Evolutionary conservation across 2,888 invertebrate species (phyloP).

Genomic region (Drosophila greeni): DNA sequence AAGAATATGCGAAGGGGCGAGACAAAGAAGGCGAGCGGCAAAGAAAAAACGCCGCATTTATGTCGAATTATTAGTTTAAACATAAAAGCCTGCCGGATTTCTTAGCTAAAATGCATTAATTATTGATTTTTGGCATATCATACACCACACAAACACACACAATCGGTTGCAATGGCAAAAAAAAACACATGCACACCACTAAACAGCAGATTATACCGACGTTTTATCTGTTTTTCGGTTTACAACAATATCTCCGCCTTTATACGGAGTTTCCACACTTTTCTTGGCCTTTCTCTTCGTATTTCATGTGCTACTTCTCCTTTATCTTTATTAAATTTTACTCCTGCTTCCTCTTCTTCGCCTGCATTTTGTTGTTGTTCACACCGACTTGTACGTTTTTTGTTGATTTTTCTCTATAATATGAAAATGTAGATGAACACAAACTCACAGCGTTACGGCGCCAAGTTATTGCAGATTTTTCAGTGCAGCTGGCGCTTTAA

Average conservation of each 20-base stretch:
- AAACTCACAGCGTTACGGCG: conserved; percentile 26
- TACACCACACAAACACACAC: conserved; percentile 2
- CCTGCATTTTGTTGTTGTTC: conserved; percentile 29
- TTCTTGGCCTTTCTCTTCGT: not conserved
- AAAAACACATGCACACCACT: conserved; percentile 9
- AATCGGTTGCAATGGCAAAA: not conserved
- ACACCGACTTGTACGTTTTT: conserved; percentile 4
- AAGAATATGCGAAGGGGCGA: conserved; percentile 35
- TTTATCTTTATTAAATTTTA: conserved; percentile 19
- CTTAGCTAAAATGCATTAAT: not conserved
- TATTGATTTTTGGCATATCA: conserved; percentile 11
- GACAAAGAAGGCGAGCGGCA: conserved; percentile 29
- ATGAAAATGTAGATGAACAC: conserved; percentile 9
- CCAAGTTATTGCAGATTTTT: conserved; percentile 9
- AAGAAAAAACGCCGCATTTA: conserved; percentile 18
- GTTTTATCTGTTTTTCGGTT: conserved; percentile 8
- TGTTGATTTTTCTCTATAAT: conserved; percentile 20
- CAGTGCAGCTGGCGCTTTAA: not conserved
- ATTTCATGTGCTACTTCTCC: conserved; percentile 3
- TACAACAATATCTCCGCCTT: not conserved
- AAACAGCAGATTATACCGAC: not conserved
- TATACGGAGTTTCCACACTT: not conserved
- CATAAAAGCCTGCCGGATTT: conserved; percentile 4
- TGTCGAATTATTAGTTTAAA: conserved; percentile 8
- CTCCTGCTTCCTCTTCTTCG: conserved; percentile 11